A percentile compares a stretch with the other conserved stretches of the same genome.
These are phyloP conservation scores for Cecropterus lyciades DNA, from an alignment of 1,140 invertebrate species.

Conservation along the genomic window DNA sequence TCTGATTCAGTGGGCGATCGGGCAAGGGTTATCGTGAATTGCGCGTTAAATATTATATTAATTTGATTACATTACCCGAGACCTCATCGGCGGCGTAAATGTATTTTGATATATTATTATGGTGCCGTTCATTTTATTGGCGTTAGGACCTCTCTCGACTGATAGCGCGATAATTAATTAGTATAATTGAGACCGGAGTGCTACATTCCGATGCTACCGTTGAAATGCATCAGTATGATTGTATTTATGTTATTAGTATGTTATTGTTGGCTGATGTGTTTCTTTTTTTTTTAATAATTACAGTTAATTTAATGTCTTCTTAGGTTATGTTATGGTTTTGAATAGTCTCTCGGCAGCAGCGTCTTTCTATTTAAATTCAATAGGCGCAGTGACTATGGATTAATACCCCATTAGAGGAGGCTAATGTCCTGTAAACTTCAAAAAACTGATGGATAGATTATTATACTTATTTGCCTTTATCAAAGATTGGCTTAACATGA, in stretches of 20 bases:
- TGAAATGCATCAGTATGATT: conserved; percentile 5
- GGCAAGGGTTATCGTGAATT: conserved; percentile 62
- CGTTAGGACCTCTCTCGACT: conserved; percentile 1
- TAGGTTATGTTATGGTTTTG: no score
- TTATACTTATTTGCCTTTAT: no score
- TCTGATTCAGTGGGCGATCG: conserved; percentile 46
- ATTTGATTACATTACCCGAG: conserved; percentile 35
- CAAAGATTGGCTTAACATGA: no score
- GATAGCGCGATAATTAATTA: conserved; percentile 40
- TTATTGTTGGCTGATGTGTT: no score
- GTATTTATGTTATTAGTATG: neutral
- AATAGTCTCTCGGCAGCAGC: no score
- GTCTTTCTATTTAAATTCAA: no score
- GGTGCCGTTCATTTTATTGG: conserved; percentile 18
- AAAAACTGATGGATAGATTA: no score
- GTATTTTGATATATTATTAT: conserved; percentile 1
- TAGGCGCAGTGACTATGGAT: no score
- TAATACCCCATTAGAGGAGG: no score
- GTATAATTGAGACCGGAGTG: conserved; percentile 20
- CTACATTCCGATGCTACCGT: conserved; percentile 10
- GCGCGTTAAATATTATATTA: conserved; percentile 53
- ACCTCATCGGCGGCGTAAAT: conserved; percentile 1
- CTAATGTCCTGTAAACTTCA: no score
- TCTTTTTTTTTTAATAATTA: no score
- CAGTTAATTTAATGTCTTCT: no score